These are phyloP conservation scores for Thera obeliscata DNA, from an alignment of 2,888 invertebrate genomes.

Conservation along the genomic window DNA sequence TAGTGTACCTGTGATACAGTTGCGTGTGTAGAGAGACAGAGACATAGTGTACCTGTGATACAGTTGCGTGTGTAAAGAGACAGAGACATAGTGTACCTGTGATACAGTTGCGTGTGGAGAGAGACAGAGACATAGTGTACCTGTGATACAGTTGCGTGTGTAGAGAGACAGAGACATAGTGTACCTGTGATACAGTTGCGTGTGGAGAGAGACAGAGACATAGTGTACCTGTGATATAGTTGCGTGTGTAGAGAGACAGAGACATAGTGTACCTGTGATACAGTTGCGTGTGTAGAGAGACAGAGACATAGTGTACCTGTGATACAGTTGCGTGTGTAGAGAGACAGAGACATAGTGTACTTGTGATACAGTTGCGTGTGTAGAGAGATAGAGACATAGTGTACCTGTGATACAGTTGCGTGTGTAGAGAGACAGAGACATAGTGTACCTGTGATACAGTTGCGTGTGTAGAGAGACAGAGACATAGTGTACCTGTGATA, in stretches of 20 bases:
- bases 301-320: background rate
- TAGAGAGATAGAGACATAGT: background rate
- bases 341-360: background rate
- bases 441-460: background rate
- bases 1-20: background rate
- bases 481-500: background rate
- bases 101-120: conserved; percentile 1
- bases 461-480: background rate
- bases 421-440: background rate
- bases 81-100: background rate
- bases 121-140: background rate
- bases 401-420: conserved; percentile 2
- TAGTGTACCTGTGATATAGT: background rate
- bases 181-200: background rate
- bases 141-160: conserved; percentile 2
- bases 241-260: background rate
- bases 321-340: background rate
- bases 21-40: background rate
- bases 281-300: background rate
- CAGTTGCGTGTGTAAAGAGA: background rate
- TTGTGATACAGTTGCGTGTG: conserved; percentile 4
- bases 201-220: too few species aligned
- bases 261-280: background rate
- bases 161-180: background rate
- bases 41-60: conserved; percentile 5